These are phyloP conservation scores for Crioceris asparagi DNA, from an alignment of 2,888 invertebrate species.

Conservation along the genomic window DNA sequence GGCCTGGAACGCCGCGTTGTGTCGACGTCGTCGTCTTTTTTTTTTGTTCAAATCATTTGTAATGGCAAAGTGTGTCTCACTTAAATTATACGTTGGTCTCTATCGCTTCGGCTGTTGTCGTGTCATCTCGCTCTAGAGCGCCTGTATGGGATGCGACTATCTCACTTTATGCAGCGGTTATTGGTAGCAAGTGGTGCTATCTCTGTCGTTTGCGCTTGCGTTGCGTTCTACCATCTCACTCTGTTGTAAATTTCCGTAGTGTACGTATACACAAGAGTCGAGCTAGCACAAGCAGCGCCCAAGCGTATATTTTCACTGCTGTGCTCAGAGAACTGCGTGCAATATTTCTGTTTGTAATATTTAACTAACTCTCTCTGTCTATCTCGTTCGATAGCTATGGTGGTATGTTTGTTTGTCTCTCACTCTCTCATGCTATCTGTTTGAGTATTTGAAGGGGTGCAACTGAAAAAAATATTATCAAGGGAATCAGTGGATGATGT, in stretches of 20 bases:
- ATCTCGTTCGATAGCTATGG: too few relatives aligned
- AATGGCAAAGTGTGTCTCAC: constrained; percentile 25
- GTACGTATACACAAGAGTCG: too few relatives aligned
- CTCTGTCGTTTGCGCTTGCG: not conserved
- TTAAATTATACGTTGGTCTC: constrained; percentile 27
- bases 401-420: constrained; percentile 4
- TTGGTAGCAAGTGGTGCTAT: constrained; percentile 8
- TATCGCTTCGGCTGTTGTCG: constrained; percentile 17
- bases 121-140: constrained; percentile 12
- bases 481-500: constrained; percentile 21
- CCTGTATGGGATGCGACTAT: constrained; percentile 8
- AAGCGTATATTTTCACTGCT: too few relatives aligned
- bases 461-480: constrained; percentile 26
- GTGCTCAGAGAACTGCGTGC: too few relatives aligned
- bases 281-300: too few relatives aligned
- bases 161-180: constrained; percentile 15
- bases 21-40: constrained; percentile 13
- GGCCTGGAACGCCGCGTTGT: constrained; percentile 1
- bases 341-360: too few relatives aligned
- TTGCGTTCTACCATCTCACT: constrained; percentile 7
- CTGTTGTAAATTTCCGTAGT: constrained; percentile 13
- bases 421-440: constrained; percentile 11
- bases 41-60: constrained; percentile 27
- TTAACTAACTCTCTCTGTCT: constrained; percentile 14
- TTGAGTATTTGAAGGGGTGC: constrained; percentile 20